A percentile compares a stretch with the other conserved stretches of the same genome.
phyloP scores from a whole-genome alignment of 92 coral and sea anemone species.

The Virgularia gustaviana region DNA sequence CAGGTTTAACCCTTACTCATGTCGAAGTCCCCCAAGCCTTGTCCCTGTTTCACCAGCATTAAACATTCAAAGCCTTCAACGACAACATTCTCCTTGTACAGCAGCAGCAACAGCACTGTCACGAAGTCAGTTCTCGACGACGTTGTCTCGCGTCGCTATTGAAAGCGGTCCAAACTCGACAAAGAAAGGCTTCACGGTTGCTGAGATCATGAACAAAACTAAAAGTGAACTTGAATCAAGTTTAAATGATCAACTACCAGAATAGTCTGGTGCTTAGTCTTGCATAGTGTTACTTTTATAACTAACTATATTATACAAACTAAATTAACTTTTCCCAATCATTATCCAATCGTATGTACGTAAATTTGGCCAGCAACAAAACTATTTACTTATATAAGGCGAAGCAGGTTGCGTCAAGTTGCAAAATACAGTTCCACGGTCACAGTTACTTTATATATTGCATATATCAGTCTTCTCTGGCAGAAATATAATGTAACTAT shows the following conservation, averaged over 20 bases:
- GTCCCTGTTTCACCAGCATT: not conserved
- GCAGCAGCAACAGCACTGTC: no score
- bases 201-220: constrained; percentile 19
- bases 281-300: no score
- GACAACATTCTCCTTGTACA: no score
- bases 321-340: no score
- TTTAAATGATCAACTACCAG: not conserved
- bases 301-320: no score
- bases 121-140: not conserved
- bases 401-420: not conserved
- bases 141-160: not conserved
- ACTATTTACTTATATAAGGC: not conserved
- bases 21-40: constrained; percentile 2
- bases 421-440: no score
- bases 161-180: constrained; percentile 12
- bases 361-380: not conserved
- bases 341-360: not conserved
- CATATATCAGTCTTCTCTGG: no score
- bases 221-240: not conserved
- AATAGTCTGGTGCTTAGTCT: no score
- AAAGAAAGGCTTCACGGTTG: constrained; percentile 18
- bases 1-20: constrained; percentile 12
- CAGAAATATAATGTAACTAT: no score
- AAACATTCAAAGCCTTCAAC: no score
- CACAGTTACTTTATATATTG: no score